A percentile compares a stretch with the other conserved stretches of the same genome.
Conservation (phyloP, 2,797 vertebrate species). For the Platalea minor region DNA sequence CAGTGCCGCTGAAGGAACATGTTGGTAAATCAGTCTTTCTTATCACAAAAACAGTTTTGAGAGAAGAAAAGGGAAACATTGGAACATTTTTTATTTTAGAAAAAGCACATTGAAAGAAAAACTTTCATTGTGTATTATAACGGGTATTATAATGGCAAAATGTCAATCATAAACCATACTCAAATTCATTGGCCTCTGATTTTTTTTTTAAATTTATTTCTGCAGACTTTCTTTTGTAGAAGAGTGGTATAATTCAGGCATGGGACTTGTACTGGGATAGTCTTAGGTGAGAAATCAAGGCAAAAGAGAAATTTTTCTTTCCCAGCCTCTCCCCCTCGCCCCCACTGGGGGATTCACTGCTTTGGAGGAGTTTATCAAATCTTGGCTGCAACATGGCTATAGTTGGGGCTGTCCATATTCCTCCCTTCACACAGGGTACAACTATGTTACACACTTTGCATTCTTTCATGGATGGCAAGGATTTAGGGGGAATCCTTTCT, state of each 20-base stretch:
- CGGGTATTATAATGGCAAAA: neutral
- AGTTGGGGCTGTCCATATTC: neutral
- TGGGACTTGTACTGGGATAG: neutral
- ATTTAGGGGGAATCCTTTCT: neutral
- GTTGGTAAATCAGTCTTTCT: neutral
- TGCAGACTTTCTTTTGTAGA: neutral
- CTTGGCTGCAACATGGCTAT: rapidly evolving
- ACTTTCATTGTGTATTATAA: neutral
- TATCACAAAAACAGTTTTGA: neutral
- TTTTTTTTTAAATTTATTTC: neutral
- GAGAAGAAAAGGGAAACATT: neutral
- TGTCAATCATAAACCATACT: neutral
- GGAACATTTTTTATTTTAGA: neutral
- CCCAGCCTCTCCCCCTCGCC: rapidly evolving
- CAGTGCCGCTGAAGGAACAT: neutral
- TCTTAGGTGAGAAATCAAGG: neutral
- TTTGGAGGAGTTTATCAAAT: neutral
- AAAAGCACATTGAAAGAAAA: neutral
- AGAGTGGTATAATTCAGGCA: neutral
- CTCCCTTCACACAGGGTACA: neutral
- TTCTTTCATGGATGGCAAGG: neutral
- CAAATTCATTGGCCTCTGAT: neutral
- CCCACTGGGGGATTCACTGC: neutral
- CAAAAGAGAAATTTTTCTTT: neutral
- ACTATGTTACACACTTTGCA: neutral